Conservation (phyloP, 1,140 invertebrate species). For the Orchestia grillus region DNA sequence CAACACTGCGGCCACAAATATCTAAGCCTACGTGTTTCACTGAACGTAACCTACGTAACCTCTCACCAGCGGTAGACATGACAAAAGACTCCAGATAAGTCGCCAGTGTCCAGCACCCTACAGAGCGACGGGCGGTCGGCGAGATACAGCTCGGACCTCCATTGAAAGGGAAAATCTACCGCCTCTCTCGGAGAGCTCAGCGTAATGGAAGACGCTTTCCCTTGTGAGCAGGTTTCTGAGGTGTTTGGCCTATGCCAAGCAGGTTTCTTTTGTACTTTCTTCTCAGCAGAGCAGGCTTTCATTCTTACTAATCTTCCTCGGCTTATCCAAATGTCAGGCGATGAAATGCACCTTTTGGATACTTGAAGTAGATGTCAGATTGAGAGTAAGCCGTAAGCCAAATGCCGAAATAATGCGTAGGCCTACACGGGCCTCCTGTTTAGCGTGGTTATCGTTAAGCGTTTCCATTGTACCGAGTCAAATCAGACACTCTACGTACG, state of each 20-base stretch:
- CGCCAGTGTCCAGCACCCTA: background rate
- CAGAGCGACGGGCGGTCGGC: background rate
- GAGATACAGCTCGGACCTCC: background rate
- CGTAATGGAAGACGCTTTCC: constrained; percentile 25
- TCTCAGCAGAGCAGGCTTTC: background rate
- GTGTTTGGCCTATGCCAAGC: background rate
- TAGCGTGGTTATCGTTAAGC: background rate
- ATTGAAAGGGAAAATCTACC: constrained; percentile 13
- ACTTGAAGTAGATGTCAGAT: background rate
- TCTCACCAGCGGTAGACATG: background rate
- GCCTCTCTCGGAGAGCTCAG: background rate
- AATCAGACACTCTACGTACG: background rate
- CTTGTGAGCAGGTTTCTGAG: background rate
- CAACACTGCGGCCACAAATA: background rate
- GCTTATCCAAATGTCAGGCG: background rate
- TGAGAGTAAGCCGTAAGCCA: background rate
- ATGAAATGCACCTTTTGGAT: background rate
- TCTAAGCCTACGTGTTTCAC: background rate
- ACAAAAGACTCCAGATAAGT: background rate
- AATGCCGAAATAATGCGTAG: background rate
- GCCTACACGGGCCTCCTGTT: background rate
- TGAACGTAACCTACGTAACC: background rate
- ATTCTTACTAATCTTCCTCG: background rate
- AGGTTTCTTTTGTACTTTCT: constrained; percentile 25
- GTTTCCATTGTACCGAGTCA: background rate